phyloP scores from a whole-genome alignment of 1,140 invertebrate species.

The Lordiphosa collinella region DNA sequence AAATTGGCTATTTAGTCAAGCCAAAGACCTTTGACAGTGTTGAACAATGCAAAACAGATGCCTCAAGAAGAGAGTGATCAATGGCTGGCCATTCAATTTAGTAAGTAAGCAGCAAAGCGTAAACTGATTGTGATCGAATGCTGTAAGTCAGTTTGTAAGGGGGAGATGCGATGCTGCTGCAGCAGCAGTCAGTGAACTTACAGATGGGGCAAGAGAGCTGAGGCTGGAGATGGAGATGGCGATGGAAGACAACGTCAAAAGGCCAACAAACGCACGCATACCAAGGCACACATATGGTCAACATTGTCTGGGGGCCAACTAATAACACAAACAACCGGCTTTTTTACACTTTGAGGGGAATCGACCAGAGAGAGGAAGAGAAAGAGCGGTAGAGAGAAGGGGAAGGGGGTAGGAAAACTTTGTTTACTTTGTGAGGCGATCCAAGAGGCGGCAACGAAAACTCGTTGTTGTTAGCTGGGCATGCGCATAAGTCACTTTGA shows the following conservation, averaged over 20 bases:
- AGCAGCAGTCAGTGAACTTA: constrained; percentile 48
- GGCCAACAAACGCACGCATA: constrained; percentile 69
- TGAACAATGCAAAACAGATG: constrained; percentile 51
- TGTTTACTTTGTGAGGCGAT: constrained; percentile 55
- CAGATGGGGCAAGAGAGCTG: constrained; percentile 39
- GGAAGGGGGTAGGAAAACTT: constrained; percentile 34
- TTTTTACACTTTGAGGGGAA: constrained; percentile 17
- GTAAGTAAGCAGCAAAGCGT: constrained; percentile 54
- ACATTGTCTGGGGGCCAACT: constrained; percentile 52
- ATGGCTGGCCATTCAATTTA: constrained; percentile 67
- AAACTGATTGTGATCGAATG: constrained; percentile 70
- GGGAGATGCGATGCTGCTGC: constrained; percentile 16
- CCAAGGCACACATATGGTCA: constrained; percentile 53
- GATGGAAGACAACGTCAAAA: constrained; percentile 36
- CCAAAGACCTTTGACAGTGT: constrained; percentile 57
- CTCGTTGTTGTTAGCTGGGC: constrained; percentile 27
- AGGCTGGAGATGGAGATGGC: constrained; percentile 9
- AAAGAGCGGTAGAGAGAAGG: constrained; percentile 6
- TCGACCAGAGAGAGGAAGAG: not conserved
- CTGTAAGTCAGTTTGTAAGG: constrained; percentile 22
- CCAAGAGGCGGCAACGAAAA: constrained; percentile 22
- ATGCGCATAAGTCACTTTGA: constrained; percentile 65
- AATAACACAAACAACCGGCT: constrained; percentile 75
- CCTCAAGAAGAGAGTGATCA: constrained; percentile 52
- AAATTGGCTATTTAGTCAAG: constrained; percentile 59